Conservation (phyloP, 2,113 vertebrate species). For the Sorex fumeus region DNA sequence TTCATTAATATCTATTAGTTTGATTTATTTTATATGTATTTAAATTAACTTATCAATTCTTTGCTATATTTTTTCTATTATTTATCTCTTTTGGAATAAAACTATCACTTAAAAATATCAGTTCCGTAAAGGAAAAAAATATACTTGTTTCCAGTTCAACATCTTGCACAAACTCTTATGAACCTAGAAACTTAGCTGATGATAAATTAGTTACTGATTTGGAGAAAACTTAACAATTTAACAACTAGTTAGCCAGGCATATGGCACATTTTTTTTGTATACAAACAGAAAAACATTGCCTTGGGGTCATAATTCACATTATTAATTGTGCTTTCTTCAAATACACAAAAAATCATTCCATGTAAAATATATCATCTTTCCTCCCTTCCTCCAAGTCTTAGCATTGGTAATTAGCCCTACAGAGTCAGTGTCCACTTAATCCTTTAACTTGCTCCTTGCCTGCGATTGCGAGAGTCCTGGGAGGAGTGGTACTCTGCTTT, state of each 20-base stretch:
- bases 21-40: not conserved
- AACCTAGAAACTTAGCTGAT: not conserved
- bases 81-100: conserved; percentile 7
- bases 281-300: not conserved
- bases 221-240: not conserved
- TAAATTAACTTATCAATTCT: conserved; percentile 17
- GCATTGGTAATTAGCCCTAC: not conserved
- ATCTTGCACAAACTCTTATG: not conserved
- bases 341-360: not conserved
- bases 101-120: conserved; percentile 2
- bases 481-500: conserved; percentile 50
- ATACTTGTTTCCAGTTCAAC: not conserved
- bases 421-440: not conserved
- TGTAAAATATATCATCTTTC: not conserved
- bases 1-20: not conserved
- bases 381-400: not conserved
- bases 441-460: conserved; percentile 68
- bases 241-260: not conserved
- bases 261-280: not conserved
- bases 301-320: not conserved
- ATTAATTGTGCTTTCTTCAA: not conserved
- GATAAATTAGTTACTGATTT: not conserved
- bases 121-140: not conserved
- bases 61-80: not conserved
- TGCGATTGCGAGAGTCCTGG: conserved; percentile 60